phyloP scores from a whole-genome alignment of 2,113 vertebrate species.

The Tragelaphus scriptus region DNA sequence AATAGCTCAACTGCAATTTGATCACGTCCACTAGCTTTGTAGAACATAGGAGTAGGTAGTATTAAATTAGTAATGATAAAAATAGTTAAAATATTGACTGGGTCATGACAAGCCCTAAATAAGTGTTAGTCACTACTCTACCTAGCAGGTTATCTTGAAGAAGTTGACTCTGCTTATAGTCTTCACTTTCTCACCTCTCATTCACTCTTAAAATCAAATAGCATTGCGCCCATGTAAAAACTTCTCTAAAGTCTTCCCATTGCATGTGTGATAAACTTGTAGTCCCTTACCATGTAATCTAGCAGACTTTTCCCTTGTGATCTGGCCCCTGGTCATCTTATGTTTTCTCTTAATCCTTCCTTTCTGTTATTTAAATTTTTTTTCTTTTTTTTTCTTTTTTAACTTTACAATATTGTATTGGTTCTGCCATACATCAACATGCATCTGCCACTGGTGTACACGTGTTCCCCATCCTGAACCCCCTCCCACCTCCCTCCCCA shows the following conservation, averaged over 20 bases:
- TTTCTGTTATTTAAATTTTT: not conserved
- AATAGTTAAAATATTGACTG: not conserved
- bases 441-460: no score
- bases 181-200: not conserved
- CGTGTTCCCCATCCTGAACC: no score
- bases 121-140: not conserved
- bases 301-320: not conserved
- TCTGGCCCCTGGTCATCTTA: not conserved
- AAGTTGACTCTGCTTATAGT: not conserved
- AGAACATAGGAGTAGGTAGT: not conserved
- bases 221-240: not conserved
- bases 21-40: not conserved
- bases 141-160: not conserved
- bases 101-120: not conserved
- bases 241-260: not conserved
- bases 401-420: no score
- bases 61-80: not conserved
- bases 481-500: no score
- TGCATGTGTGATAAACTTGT: not conserved
- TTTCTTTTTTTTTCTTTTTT: no score
- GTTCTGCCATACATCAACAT: no score
- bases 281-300: not conserved
- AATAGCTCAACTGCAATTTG: not conserved
- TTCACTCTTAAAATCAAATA: constrained; percentile 7
- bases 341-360: not conserved